These are phyloP conservation scores for Patagioenas fasciata DNA, from an alignment of 2,113 vertebrate genomes.

Conservation along the genomic window DNA sequence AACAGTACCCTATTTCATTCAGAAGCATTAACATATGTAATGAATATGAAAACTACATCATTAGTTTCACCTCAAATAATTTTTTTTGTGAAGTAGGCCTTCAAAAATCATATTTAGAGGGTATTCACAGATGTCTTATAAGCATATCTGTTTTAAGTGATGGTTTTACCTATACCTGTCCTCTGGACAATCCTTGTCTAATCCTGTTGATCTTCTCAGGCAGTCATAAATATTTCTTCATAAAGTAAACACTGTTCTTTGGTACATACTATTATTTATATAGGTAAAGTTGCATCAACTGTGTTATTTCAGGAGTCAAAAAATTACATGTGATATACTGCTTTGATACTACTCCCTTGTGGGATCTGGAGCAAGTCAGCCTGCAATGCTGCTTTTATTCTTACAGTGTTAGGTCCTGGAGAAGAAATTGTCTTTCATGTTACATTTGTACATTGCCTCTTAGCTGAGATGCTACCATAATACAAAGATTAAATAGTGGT, in stretches of 20 bases:
- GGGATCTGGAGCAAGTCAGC: not conserved
- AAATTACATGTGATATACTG: not conserved
- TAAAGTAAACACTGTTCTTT: not conserved
- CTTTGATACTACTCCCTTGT: not conserved
- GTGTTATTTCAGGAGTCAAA: not conserved
- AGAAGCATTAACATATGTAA: not conserved
- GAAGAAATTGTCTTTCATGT: not conserved
- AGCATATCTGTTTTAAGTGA: not conserved
- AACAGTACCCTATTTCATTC: not conserved
- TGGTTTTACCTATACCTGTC: not conserved
- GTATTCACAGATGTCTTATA: not conserved
- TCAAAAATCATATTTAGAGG: not conserved
- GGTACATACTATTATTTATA: not conserved
- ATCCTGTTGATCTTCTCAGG: not conserved
- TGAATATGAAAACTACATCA: not conserved
- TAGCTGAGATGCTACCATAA: constrained; percentile 24
- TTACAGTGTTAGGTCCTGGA: not conserved
- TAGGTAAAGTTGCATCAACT: not conserved
- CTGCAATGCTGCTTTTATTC: not conserved
- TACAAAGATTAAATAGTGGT: constrained; percentile 5
- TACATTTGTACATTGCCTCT: constrained; percentile 7
- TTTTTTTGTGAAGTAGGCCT: not conserved
- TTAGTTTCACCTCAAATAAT: not conserved
- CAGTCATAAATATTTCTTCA: not conserved
- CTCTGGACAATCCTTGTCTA: not conserved